phyloP scores from a whole-genome alignment of 2,888 invertebrate genomes.

The Cheilosia impressa region DNA sequence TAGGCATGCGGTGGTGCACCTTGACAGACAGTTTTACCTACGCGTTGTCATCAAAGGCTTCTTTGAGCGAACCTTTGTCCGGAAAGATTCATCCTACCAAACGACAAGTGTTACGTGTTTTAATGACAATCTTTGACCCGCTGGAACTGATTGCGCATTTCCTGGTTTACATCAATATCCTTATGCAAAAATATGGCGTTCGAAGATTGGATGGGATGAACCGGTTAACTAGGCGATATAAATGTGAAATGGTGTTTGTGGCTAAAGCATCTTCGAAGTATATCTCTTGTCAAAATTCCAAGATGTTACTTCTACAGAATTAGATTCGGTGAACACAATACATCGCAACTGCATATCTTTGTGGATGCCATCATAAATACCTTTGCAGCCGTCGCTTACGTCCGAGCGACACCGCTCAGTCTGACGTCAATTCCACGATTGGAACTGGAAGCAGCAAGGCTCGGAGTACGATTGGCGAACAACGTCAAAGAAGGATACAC shows the following conservation, averaged over 20 bases:
- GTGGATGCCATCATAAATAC: slow-evolving; percentile 46
- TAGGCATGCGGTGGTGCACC: slow-evolving; percentile 24
- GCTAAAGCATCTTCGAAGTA: slow-evolving; percentile 20
- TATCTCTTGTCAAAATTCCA: slow-evolving; percentile 54
- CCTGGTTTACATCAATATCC: too few relatives aligned
- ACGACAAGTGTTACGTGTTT: slow-evolving; percentile 1
- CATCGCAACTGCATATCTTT: slow-evolving; percentile 9
- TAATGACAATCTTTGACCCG: slow-evolving; percentile 11
- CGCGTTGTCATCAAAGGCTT: neutral
- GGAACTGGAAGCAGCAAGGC: slow-evolving; percentile 75
- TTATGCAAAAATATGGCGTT: too few relatives aligned
- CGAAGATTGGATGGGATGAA: too few relatives aligned
- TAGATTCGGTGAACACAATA: neutral
- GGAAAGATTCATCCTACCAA: neutral
- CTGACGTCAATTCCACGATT: slow-evolving; percentile 74
- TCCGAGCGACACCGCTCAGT: slow-evolving; percentile 72
- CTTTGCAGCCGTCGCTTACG: slow-evolving; percentile 75
- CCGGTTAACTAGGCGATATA: neutral
- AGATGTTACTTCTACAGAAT: slow-evolving; percentile 58
- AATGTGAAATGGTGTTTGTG: slow-evolving; percentile 18
- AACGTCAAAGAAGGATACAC: slow-evolving; percentile 37
- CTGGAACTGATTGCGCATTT: too few relatives aligned
- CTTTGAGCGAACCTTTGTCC: neutral
- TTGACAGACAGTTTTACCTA: slow-evolving; percentile 11
- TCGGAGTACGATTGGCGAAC: slow-evolving; percentile 70